These are phyloP conservation scores for Protonemura montana DNA, from an alignment of 2,888 invertebrate species.

Conservation along the genomic window DNA sequence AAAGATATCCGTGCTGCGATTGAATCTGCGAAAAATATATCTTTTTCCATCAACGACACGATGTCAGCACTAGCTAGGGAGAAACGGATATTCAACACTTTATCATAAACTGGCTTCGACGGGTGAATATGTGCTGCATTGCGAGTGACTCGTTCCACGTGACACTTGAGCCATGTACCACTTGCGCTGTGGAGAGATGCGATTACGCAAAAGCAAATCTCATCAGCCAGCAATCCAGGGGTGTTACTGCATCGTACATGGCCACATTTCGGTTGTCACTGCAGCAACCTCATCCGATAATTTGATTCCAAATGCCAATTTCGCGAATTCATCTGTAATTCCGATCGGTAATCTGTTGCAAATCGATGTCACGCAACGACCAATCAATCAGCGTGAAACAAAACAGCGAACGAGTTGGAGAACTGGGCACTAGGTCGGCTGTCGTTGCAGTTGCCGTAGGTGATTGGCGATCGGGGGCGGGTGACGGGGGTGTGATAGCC, in stretches of 20 bases:
- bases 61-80: not conserved
- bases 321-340: not conserved
- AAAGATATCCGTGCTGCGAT: not conserved
- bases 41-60: not conserved
- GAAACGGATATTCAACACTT: not conserved
- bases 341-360: not conserved
- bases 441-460: too few species aligned
- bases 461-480: not conserved
- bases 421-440: too few species aligned
- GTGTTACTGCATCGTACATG: not conserved
- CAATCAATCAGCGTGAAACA: conserved; percentile 15
- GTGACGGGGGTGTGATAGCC: not conserved
- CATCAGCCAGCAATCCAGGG: not conserved
- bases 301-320: not conserved
- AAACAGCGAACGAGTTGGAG: not conserved
- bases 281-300: not conserved
- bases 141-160: not conserved
- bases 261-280: not conserved
- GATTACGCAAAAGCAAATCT: not conserved
- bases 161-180: not conserved
- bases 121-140: not conserved
- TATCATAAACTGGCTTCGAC: not conserved
- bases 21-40: not conserved
- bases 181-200: not conserved
- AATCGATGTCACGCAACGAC: not conserved